phyloP scores from a whole-genome alignment of 2,888 invertebrate genomes.

The Clostera curtula region DNA sequence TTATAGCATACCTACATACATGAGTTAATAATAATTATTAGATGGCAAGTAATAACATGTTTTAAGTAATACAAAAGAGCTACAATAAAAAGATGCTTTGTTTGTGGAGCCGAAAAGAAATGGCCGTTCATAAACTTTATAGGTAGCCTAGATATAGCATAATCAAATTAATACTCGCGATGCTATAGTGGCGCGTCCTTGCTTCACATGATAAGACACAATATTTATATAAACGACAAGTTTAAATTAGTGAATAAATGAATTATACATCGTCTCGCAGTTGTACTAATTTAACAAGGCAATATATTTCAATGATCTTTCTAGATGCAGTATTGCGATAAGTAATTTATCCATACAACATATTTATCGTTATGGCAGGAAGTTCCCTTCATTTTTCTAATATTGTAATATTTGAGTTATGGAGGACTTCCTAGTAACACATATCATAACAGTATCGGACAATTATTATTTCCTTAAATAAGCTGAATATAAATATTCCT shows the following conservation, averaged over 20 bases:
- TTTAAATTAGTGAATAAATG: slow-evolving; percentile 24
- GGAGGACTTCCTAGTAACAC: slow-evolving; percentile 13
- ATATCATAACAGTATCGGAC: no score
- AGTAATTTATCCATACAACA: slow-evolving; percentile 26
- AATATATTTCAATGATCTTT: slow-evolving; percentile 28
- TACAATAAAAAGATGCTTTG: no score
- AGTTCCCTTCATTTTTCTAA: slow-evolving; percentile 15
- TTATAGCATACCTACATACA: no score
- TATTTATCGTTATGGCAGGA: slow-evolving; percentile 29
- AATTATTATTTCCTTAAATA: no score
- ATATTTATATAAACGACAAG: slow-evolving; percentile 48
- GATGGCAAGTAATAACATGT: no score
- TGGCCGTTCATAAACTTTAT: slow-evolving; percentile 24
- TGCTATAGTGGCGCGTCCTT: slow-evolving; percentile 50
- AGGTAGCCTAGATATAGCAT: slow-evolving; percentile 13
- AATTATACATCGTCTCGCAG: slow-evolving; percentile 21
- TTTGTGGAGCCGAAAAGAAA: no score
- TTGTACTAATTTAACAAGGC: slow-evolving; percentile 13
- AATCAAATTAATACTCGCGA: slow-evolving; percentile 29
- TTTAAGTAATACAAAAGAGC: no score
- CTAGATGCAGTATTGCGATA: slow-evolving; percentile 28
- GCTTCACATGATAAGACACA: slow-evolving; percentile 46
- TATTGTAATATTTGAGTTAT: slow-evolving; percentile 5
- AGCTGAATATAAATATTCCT: no score
- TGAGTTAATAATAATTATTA: no score